Percentiles rank a stretch among this genome's conserved stretches.
Evolutionary conservation across 2,888 invertebrate genomes (phyloP).

Genomic region (Acronicta aceris): DNA sequence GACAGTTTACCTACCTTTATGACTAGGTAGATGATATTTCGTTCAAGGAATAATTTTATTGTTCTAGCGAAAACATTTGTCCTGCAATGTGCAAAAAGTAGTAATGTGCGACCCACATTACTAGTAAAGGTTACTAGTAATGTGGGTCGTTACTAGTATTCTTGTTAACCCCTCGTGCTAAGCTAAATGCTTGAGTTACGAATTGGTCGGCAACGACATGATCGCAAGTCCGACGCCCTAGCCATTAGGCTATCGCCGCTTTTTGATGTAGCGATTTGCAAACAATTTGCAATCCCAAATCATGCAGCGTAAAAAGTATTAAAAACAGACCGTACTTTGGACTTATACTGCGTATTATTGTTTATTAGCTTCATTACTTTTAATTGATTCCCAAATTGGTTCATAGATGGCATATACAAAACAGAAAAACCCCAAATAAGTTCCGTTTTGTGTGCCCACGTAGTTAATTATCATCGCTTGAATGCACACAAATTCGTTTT

Average conservation of each 20-base stretch:
- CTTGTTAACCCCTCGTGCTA: too few relatives aligned
- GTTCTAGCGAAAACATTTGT: too few relatives aligned
- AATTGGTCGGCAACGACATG: too few relatives aligned
- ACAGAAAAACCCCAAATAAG: constrained; percentile 26
- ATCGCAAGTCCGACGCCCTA: too few relatives aligned
- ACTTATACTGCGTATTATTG: constrained; percentile 9
- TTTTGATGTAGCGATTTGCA: background rate
- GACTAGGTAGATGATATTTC: too few relatives aligned
- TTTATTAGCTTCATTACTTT: constrained; percentile 31
- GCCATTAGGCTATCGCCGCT: too few relatives aligned
- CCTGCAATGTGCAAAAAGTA: background rate
- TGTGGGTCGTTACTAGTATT: too few relatives aligned
- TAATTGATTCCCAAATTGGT: constrained; percentile 35
- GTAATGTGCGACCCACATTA: too few relatives aligned
- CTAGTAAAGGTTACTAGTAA: too few relatives aligned
- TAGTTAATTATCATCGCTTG: constrained; percentile 51
- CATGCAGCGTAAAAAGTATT: constrained; percentile 2
- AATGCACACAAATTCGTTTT: constrained; percentile 55
- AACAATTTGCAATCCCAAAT: constrained; percentile 10
- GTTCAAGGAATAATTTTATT: too few relatives aligned
- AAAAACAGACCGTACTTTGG: constrained; percentile 16
- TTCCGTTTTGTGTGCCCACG: constrained; percentile 38
- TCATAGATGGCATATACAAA: constrained; percentile 39
- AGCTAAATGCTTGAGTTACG: too few relatives aligned
- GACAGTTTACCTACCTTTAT: too few relatives aligned